Base-by-base conservation (phyloP, 2,888 invertebrate genomes). In the Tricholauxania praeusta region DNA sequence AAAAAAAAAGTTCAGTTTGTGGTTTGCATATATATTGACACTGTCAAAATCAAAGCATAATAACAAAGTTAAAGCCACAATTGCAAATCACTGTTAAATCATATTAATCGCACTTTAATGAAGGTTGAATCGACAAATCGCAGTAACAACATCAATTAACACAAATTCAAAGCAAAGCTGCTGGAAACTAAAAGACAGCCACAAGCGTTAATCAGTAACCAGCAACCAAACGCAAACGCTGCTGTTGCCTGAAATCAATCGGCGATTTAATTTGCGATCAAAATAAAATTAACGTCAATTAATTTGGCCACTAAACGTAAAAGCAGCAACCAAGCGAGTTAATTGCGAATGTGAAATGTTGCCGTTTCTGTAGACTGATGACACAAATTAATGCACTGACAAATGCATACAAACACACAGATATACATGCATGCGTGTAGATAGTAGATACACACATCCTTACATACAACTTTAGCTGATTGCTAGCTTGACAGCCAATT, bases 221-320 rank as follows among this genome's bases (percentile, higher is more conserved):
- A 39, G 39, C 39, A 39, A 10, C 39, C 39, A 39, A 39, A 39
- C 39, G 10, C 57, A 57, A 67, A 57, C 67, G 67, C 22, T 67
- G 14, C 55, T 15, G 17, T 15, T 32, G 19, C 66, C 66, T 28
- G 62, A 62, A 71, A 71, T 71, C 71, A 72, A 66, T 72, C 66
- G 49, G 66, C 72, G 57, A 68, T 68, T 68, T 48, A 68, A 68
- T 68, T 68, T 57, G 57, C 17, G 66, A 72, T 72, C 66, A 48
- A 72, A 72, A 66, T 66, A 65, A 72, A 72, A 72, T 72, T 72
- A 72, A 72, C 65, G 72, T 57, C 72, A 65, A 72, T 72, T 72
- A 72, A 66, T 65, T 19, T 39, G 51, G 51, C 66, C 72, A 72
- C 72, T 65, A 66, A 59, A 59, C 17, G 59, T 12, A 12, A 19